Percentiles rank a stretch among this genome's conserved stretches.
phyloP scores from a whole-genome alignment of 2,888 invertebrate species.

The Morpho helenor region DNA sequence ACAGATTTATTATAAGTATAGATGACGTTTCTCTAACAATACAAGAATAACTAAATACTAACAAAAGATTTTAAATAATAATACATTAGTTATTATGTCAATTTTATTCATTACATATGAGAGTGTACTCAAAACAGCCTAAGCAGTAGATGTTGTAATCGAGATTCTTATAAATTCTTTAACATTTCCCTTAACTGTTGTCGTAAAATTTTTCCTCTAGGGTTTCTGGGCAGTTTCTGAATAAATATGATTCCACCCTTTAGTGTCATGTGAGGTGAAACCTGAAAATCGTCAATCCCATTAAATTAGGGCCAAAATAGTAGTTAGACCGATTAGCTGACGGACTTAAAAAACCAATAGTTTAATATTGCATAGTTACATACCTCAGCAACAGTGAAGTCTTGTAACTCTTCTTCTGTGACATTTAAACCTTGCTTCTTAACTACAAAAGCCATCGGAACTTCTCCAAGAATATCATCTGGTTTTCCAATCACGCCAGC shows the following conservation, averaged over 20 bases:
- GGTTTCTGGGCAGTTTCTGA: slow-evolving; percentile 1
- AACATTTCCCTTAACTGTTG: slow-evolving; percentile 1
- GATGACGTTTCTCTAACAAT: no score
- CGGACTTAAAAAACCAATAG: neutral
- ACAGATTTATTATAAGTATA: no score
- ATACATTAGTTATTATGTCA: no score
- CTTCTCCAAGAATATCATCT: slow-evolving; percentile 82
- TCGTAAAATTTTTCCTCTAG: slow-evolving; percentile 6
- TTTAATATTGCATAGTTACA: neutral
- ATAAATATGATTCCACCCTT: slow-evolving; percentile 3
- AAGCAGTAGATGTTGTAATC: no score
- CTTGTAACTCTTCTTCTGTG: slow-evolving; percentile 34
- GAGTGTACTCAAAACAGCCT: no score
- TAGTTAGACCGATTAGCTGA: neutral
- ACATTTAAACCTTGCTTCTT: slow-evolving; percentile 71
- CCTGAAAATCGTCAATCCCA: neutral
- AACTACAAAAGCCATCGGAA: slow-evolving; percentile 87
- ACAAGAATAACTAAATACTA: no score
- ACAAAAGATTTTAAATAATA: no score
- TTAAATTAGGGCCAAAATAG: neutral
- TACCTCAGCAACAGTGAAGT: neutral
- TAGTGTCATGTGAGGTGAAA: neutral
- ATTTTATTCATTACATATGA: no score
- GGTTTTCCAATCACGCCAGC: slow-evolving; percentile 89
- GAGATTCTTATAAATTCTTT: no score